Base-by-base conservation (phyloP, 2,888 invertebrate species). In the Nebria brevicollis region DNA sequence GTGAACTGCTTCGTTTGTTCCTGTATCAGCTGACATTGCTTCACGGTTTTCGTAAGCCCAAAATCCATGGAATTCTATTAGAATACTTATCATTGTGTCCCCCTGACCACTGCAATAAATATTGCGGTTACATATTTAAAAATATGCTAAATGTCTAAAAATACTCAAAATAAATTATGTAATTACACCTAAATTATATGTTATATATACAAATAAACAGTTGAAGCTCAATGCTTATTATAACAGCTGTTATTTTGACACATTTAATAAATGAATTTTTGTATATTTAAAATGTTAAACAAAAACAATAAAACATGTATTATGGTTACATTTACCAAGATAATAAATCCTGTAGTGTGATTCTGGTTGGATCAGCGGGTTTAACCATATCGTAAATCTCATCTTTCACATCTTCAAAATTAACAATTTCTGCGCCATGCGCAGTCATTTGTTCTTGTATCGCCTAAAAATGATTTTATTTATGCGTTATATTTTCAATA, bases 311-410 rank as follows among this genome's bases (percentile, higher is more conserved):
- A 54, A 54, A 54, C 1, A 54, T 7, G 7, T 54, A 34, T 34
- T 34, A 34, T 34, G 5, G 5, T 34, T 34, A 73, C 66, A 84
- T 86, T 85, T 88, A 94, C 94, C 94, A 94, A 81, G 92, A 91
- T 74, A 97, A 91, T 77, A 98, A 91, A 90, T 98, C 98, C 85
- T 94, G 93, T 2, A 98, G 90, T 0, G 97, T 97, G 84, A 98
- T 97, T 87, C 93, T 93, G 10, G 93, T 91, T 0, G 96, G 95
- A 88, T 98, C 93, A 82, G 92, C 93, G 0, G 98, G 97, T 83
- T 97, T 94, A 1, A 98, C 96, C 98, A 99, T 98, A 90, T 98
- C 98, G 90, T 98, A 98, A 84, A 98, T 96, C 90, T 98, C 98
- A 90, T 98, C 97, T 88, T 97, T 97, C 0, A 98, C 95, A 89